Base-by-base conservation (phyloP, 2,888 invertebrate genomes). In the Adineta ricciae region DNA sequence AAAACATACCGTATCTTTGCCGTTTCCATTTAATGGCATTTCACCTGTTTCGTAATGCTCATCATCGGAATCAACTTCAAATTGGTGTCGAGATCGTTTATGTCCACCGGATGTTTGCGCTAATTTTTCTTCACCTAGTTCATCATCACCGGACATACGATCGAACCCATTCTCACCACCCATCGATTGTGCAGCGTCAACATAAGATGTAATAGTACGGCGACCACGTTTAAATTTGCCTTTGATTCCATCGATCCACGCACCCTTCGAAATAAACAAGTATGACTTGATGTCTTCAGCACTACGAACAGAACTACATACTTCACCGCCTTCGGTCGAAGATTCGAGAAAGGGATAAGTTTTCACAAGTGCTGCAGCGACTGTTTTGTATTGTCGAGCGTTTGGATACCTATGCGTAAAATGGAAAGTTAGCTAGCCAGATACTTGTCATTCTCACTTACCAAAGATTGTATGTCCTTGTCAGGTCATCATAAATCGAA, bases 181-280 rank as follows among this genome's bases (percentile, higher is more conserved):
- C 64, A 64, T 64, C 8, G 78, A 41, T 78, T 78, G 78, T 24
- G n/a, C 5, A 11, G 36, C 41, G 9, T 78, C 78, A 78, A 78
- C 41, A 78, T n/a, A 78, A 3, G 38, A 41, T 78, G 78, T 78
- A n/a, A 19, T 32, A 11, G 78, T 78, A 41, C 78, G 78, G n/a
- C 78, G 78, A 11, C 78, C 78, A 78, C 78, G 78, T 78, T 78
- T 78, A 41, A 78, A 78, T 78, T 78, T 78, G 11, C 78, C 78
- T 78, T 78, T 78, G 4, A 78, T 78, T 41, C 78, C 78, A 78
- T 78, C 78, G 41, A 78, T 41, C 78, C 78, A 78, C 41, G 78
- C 78, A 41, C 41, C 64, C 64, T 64, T 27, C n/a, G 14, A 19
- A 16, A 0, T 14, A 32, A 32, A 36, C 16, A 19, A 27, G 1